Percentiles rank a stretch among this genome's conserved stretches.
These are phyloP conservation scores for Manis crassicaudata DNA, from an alignment of 2,797 vertebrate species.

Conservation along the genomic window DNA sequence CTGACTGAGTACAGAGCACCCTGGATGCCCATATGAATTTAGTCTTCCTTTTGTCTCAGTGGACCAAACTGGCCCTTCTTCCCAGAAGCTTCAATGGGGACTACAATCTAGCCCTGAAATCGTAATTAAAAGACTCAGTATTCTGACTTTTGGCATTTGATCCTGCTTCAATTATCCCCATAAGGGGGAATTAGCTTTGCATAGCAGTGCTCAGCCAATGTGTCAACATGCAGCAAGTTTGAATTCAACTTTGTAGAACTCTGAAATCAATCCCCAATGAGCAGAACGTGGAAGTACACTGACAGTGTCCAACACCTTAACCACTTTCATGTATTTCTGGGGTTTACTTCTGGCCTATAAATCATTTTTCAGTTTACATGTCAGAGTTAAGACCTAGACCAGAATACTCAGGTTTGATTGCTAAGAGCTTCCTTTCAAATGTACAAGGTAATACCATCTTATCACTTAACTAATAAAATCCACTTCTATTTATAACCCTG, in stretches of 20 bases:
- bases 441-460: neutral
- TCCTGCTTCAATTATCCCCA: neutral
- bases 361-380: neutral
- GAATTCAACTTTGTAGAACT: neutral
- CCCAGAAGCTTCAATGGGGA: neutral
- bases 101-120: conserved; percentile 32
- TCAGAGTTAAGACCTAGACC: conserved; percentile 9
- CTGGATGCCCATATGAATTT: neutral
- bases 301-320: neutral
- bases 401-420: conserved; percentile 40
- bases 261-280: conserved; percentile 23
- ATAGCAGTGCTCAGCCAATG: neutral
- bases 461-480: conserved; percentile 31
- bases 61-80: neutral
- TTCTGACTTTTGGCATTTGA: conserved; percentile 38
- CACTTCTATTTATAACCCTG: conserved; percentile 45
- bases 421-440: conserved; percentile 45
- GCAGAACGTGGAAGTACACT: conserved; percentile 3
- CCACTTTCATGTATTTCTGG: neutral
- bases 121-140: conserved; percentile 32
- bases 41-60: neutral
- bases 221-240: conserved; percentile 37
- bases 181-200: neutral
- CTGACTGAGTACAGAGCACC: neutral
- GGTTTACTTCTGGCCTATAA: neutral